A percentile compares a stretch with the other conserved stretches of the same genome.
phyloP scores from a whole-genome alignment of 1,140 invertebrate species.

The Drosophila persimilis region DNA sequence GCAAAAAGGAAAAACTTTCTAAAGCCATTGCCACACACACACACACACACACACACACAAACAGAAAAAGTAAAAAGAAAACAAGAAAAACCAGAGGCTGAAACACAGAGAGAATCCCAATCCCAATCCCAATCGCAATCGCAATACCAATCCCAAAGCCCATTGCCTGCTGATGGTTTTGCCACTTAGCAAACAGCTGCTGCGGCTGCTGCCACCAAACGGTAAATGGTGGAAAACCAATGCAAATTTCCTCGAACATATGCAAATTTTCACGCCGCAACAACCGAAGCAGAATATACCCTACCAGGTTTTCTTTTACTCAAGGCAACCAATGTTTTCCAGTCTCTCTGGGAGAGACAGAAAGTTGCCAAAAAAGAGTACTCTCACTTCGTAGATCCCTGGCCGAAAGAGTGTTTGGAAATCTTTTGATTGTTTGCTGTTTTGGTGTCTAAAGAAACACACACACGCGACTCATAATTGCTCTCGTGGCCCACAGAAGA shows the following conservation, averaged over 20 bases:
- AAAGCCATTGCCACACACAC: conserved; percentile 49
- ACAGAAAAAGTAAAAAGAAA: background rate
- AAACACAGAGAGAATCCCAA: conserved; percentile 1
- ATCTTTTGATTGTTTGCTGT: too few species aligned
- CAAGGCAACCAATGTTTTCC: too few species aligned
- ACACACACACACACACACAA: background rate
- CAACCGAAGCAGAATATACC: too few species aligned
- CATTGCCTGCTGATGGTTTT: conserved; percentile 22
- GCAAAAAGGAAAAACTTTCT: conserved; percentile 61
- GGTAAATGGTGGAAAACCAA: conserved; percentile 25
- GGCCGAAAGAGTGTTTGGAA: too few species aligned
- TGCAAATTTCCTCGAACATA: conserved; percentile 71
- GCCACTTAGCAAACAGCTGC: conserved; percentile 68
- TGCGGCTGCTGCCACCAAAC: conserved; percentile 13
- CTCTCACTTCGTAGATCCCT: too few species aligned
- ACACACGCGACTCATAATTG: conserved; percentile 26
- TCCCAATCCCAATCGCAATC: background rate
- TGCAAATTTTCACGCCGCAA: conserved; percentile 73
- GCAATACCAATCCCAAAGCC: conserved; percentile 8
- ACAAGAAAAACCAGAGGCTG: conserved; percentile 7
- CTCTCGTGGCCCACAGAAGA: background rate
- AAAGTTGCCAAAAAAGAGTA: too few species aligned
- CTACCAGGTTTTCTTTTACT: too few species aligned
- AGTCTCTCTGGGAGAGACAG: too few species aligned
- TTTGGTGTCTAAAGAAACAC: too few species aligned